Evolutionary conservation across 2,113 vertebrate genomes (phyloP).

Genomic region (Empidonax traillii): DNA sequence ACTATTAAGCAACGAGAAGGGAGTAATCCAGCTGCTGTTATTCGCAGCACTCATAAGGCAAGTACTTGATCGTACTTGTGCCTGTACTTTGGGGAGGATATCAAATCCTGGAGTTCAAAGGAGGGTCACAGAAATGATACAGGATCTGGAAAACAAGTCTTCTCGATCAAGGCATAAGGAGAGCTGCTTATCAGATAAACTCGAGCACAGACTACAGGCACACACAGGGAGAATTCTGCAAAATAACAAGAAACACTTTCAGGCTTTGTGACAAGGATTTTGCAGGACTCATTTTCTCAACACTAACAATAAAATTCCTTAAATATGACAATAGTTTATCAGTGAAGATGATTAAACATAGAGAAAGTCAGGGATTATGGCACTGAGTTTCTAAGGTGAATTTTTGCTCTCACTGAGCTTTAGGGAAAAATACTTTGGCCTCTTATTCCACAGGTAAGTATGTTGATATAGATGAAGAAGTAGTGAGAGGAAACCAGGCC

Average conservation of each 20-base stretch:
- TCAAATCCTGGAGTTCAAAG: conserved; percentile 23
- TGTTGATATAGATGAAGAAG: neutral
- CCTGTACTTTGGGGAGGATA: neutral
- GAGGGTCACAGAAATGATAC: neutral
- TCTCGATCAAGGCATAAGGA: neutral
- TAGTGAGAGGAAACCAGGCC: neutral
- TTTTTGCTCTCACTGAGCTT: neutral
- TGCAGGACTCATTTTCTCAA: neutral
- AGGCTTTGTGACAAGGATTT: neutral
- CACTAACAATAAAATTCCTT: neutral
- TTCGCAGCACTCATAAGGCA: neutral
- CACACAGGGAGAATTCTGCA: neutral
- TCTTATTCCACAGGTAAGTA: neutral
- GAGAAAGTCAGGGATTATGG: neutral
- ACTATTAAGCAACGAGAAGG: neutral
- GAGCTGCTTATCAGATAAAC: neutral
- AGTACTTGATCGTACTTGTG: neutral
- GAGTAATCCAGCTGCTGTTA: neutral
- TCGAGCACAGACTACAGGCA: neutral
- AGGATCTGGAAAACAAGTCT: conserved; percentile 5
- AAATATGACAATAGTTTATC: neutral
- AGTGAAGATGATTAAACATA: neutral
- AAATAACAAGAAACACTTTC: neutral
- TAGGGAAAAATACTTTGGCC: neutral
- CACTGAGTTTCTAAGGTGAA: neutral